These are phyloP conservation scores for Chalcosyrphus nemorum DNA, from an alignment of 2,888 invertebrate species.

Conservation along the genomic window DNA sequence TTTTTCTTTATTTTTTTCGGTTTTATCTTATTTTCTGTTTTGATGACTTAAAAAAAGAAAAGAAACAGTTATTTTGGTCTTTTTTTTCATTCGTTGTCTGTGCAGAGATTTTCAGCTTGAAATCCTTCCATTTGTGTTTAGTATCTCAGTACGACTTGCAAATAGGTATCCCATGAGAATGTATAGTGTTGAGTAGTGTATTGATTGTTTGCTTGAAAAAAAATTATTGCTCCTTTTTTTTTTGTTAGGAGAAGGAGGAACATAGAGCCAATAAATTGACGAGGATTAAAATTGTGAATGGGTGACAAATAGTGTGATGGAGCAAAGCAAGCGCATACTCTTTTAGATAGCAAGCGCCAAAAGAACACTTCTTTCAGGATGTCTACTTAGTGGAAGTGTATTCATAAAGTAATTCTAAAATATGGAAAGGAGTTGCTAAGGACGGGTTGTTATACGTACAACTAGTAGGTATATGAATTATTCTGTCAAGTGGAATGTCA, in stretches of 20 bases:
- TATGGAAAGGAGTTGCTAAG: too few species aligned
- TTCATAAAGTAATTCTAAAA: too few species aligned
- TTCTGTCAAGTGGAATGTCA: too few species aligned
- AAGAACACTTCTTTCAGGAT: too few species aligned
- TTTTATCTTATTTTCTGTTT: neutral
- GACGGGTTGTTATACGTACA: too few species aligned
- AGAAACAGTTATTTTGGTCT: too few species aligned
- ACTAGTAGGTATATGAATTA: too few species aligned
- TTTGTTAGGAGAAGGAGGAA: neutral
- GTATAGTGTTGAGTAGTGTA: slow-evolving; percentile 32
- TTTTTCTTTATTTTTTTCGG: neutral
- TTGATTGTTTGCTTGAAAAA: slow-evolving; percentile 50
- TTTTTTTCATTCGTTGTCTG: slow-evolving; percentile 23
- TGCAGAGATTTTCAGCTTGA: slow-evolving; percentile 52
- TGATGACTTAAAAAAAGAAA: slow-evolving; percentile 5
- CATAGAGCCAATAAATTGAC: slow-evolving; percentile 27
- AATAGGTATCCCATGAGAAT: neutral
- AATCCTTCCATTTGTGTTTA: slow-evolving; percentile 46
- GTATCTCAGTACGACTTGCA: neutral
- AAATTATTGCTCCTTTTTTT: slow-evolving; percentile 10
- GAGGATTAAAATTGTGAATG: slow-evolving; percentile 5
- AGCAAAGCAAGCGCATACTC: neutral
- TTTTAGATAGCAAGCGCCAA: too few species aligned
- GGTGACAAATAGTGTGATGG: slow-evolving; percentile 17
- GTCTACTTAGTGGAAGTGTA: too few species aligned